Evolutionary conservation across 2,797 vertebrate genomes (phyloP), one percentile per base, ranked within the genome.

Genomic region (Psittacula echo): DNA sequence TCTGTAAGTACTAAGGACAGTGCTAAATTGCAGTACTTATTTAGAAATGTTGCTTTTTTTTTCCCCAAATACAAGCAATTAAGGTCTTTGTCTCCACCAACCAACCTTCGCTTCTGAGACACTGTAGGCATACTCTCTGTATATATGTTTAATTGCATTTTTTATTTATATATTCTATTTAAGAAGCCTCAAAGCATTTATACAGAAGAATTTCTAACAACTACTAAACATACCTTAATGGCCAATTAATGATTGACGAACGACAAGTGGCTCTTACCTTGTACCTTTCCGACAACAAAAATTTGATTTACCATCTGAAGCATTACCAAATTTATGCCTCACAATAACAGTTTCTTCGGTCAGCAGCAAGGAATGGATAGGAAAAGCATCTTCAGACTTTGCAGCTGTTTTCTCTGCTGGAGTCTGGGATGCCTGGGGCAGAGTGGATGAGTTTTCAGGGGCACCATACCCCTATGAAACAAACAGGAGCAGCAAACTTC

Each of bases 291-390:
- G 4, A 37, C n/a, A 73, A 56, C 62, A 62, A 82, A 76, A 47
- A 54, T 27, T 39, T 45, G 5, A 37, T 76, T 93, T 95, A 24
- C 29, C 19, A 3, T 75, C 68, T 78, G 53, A 53, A 72, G 3
- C 10, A 0, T 60, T 41, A 18, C 47, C 32, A 34, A 16, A 42
- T n/a, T 17, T 12, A 0, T 77, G 24, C 17, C 20, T 76, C 27
- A 2, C 0, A 0, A 15, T 86, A 76, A 5, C 6, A 13, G 6
- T 72, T 34, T 34, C 34, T 75, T 70, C 2, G 5, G 24, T 26
- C 23, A 79, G n/a, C 12, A 42, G 11, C 41, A 27, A 67, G 29
- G 56, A 29, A 22, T 13, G 19, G 53, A n/a, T 29, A 54, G 54
- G 16, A 82, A 81, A 88, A 64, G 3, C 27, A 47, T 37, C 24